These are phyloP conservation scores for Pherbina coryleti DNA, from an alignment of 2,888 invertebrate genomes.

Conservation along the genomic window DNA sequence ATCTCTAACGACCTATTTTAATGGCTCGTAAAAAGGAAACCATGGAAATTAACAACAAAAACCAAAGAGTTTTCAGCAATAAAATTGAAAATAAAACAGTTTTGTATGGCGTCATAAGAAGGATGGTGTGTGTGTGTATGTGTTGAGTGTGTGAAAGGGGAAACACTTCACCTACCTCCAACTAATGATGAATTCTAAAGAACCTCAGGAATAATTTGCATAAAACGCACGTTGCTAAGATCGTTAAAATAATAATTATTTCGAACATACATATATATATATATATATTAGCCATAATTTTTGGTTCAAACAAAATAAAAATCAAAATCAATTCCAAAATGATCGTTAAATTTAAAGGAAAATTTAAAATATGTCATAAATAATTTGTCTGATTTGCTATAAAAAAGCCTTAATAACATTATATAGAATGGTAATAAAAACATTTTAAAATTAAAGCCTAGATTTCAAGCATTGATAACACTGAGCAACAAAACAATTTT, in stretches of 20 bases:
- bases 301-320: neutral
- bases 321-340: neutral
- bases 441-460: too few species aligned
- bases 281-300: neutral
- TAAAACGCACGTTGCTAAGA: neutral
- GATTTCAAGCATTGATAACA: too few species aligned
- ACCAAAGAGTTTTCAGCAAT: neutral
- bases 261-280: too few species aligned
- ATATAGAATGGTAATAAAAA: too few species aligned
- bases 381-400: too few species aligned
- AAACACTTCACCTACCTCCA: too few species aligned
- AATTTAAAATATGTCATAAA: too few species aligned
- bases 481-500: too few species aligned
- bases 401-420: too few species aligned
- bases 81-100: neutral
- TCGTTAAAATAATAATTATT: neutral
- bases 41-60: neutral
- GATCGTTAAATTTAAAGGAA: neutral
- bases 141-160: too few species aligned
- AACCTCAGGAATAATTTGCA: neutral
- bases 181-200: too few species aligned
- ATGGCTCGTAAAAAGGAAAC: neutral
- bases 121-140: too few species aligned
- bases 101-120: neutral
- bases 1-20: neutral